These are phyloP conservation scores for Bos indicus DNA, from an alignment of 2,113 vertebrate genomes.

Conservation along the genomic window DNA sequence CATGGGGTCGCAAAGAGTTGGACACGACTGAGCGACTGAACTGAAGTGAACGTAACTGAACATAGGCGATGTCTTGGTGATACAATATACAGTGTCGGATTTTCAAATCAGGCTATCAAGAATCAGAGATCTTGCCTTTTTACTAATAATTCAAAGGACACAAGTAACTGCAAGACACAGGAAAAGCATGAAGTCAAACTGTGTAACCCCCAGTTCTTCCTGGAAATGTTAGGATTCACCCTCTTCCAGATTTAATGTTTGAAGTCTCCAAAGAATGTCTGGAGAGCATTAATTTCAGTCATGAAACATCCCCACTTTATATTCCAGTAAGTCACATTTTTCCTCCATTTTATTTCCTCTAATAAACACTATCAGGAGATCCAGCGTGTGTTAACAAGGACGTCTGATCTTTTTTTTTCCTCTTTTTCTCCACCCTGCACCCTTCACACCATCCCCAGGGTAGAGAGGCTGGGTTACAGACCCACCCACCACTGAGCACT, in stretches of 20 bases:
- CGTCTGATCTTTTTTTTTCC: not conserved
- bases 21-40: too few relatives aligned
- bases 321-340: not conserved
- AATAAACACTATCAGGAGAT: not conserved
- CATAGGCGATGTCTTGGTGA: not conserved
- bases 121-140: not conserved
- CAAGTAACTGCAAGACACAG: not conserved
- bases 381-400: not conserved
- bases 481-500: not conserved
- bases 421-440: not conserved
- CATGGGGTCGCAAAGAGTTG: too few relatives aligned
- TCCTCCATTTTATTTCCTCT: not conserved
- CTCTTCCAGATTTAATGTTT: too few relatives aligned
- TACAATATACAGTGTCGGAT: not conserved
- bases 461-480: not conserved
- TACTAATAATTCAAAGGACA: not conserved
- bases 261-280: too few relatives aligned
- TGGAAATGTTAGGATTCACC: fast-evolving
- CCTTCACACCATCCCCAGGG: not conserved
- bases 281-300: not conserved
- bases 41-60: too few relatives aligned
- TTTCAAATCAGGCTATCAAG: not conserved
- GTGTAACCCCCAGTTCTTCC: not conserved
- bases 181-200: not conserved
- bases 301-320: not conserved